Percentiles rank a stretch among this genome's conserved stretches.
Evolutionary conservation across 2,113 vertebrate genomes (phyloP).

Genomic region (Pseudolaguvia tuberculata): DNA sequence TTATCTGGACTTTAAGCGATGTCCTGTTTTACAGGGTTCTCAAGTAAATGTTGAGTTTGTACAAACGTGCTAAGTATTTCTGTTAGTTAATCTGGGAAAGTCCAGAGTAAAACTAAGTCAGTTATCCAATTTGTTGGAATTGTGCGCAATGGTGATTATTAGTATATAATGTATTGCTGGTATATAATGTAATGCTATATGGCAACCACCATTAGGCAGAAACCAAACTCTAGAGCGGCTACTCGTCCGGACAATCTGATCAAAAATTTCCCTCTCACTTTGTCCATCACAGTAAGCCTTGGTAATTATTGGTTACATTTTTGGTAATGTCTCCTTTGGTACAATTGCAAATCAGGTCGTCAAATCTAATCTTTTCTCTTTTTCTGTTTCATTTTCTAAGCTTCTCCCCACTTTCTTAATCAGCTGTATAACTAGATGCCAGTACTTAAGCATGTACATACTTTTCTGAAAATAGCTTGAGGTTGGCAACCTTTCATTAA

Average conservation of each 20-base stretch:
- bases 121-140: too few relatives aligned
- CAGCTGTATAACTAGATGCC: background rate
- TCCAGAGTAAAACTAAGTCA: too few relatives aligned
- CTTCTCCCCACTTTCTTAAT: background rate
- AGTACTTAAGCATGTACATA: slow-evolving; percentile 15
- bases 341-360: background rate
- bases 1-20: background rate
- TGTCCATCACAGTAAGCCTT: slow-evolving; percentile 48
- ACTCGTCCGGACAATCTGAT: background rate
- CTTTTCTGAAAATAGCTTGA: slow-evolving; percentile 12
- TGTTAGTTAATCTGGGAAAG: too few relatives aligned
- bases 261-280: background rate
- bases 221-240: background rate
- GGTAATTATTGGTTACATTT: slow-evolving; percentile 40
- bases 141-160: too few relatives aligned
- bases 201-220: background rate
- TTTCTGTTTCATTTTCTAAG: background rate
- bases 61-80: too few relatives aligned
- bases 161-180: background rate
- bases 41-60: background rate
- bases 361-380: background rate
- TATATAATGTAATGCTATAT: background rate
- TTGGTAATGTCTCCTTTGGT: background rate
- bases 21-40: too few relatives aligned
- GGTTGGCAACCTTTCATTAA: background rate